Base-by-base conservation (phyloP, 2,888 invertebrate species). In the Hipparchia sbordonii region DNA sequence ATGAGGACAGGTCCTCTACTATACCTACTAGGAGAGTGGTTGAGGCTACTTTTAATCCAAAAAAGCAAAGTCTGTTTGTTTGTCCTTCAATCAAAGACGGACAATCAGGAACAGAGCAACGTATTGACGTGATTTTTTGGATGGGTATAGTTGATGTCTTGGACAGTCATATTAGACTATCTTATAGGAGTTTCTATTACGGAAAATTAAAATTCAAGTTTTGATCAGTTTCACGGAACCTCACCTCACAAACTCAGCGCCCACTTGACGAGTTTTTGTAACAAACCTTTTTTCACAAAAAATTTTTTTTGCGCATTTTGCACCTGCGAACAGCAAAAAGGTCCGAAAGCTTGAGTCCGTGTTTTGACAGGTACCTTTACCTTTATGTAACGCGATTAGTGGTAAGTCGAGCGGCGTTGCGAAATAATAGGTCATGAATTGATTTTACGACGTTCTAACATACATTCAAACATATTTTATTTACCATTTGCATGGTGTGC, bases 331-430 rank as follows among this genome's bases (percentile, higher is more conserved):
- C 79, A 76, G 82, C 80, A 82, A 54, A 85, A 85, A 85, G 85
- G 45, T 39, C 77, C 71, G 73, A 84, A 78, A 77, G 79, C 84
- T 84, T 82, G 82, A 82, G 80, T 73, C 75, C 67, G 80, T 92
- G 88, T 92, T 92, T 92, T 92, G 92, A 92, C 93, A 92, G 91
- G 89, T 78, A 74, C 82, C 85, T 87, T 90, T 78, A 74, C 82
- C 85, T 87, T 90, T 91, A 87, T 75, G 62, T 73, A 70, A 74
- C 73, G 72, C 72, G 74, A 77, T 78, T 77, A 74, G 73, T 72
- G 72, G 74, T 76, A 75, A 77, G 78, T 74, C 73, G 75, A 74
- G 48, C 48, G 48, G 48, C 48, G 74, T 74, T 70, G 57, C 45
- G 73, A 77, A 77, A 72, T 70, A 74, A 70, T 74, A 71, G 76